These are phyloP conservation scores for Sisyra terminalis DNA, from an alignment of 2,888 invertebrate genomes.

Conservation along the genomic window DNA sequence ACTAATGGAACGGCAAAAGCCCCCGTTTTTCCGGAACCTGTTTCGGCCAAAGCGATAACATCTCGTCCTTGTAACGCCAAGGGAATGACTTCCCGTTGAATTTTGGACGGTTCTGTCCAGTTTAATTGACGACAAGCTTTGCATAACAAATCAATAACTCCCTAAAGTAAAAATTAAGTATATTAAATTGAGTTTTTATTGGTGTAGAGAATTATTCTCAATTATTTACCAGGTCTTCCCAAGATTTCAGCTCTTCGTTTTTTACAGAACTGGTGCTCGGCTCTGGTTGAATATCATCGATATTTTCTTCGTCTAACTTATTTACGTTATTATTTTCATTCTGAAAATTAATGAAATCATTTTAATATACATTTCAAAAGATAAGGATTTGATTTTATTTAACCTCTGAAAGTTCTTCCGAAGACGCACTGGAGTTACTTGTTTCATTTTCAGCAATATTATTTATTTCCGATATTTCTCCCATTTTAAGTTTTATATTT, in stretches of 20 bases:
- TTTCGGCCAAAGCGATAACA: slow-evolving; percentile 49
- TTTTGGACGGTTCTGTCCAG: slow-evolving; percentile 90
- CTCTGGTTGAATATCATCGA: no score
- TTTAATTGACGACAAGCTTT: slow-evolving; percentile 83
- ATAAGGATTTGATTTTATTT: no score
- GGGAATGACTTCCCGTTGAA: slow-evolving; percentile 89
- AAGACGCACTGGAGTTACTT: no score
- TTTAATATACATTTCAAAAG: no score
- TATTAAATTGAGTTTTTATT: background rate
- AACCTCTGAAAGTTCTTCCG: no score
- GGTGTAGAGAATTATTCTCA: background rate
- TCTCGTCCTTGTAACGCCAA: slow-evolving; percentile 73
- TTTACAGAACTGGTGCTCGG: no score
- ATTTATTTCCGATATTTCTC: no score
- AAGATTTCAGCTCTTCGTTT: slow-evolving; percentile 25
- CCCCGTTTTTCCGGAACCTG: slow-evolving; percentile 93
- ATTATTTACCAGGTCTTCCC: slow-evolving; percentile 40
- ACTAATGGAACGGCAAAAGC: slow-evolving; percentile 95
- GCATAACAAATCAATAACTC: slow-evolving; percentile 76
- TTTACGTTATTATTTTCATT: no score
- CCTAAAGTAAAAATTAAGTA: slow-evolving; percentile 35
- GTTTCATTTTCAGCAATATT: no score
- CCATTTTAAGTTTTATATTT: no score
- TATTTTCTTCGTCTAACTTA: no score
- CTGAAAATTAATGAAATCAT: no score